Evolutionary conservation across 2,888 invertebrate species (phyloP).

Genomic region (Sphinx pinastri): DNA sequence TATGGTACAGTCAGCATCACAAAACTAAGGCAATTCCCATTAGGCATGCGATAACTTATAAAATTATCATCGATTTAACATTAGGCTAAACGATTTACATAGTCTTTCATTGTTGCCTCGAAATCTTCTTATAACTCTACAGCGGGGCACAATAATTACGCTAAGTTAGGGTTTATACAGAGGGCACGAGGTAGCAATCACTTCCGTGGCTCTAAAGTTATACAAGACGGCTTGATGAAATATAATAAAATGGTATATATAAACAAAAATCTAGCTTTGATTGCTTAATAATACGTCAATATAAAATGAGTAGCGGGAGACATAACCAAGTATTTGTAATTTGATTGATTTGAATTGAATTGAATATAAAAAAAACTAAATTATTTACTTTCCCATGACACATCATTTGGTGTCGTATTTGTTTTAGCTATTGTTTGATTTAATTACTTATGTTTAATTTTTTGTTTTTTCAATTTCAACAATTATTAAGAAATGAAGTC

Average conservation of each 20-base stretch:
- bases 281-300: no score
- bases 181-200: constrained; percentile 5
- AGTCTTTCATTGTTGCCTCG: constrained; percentile 44
- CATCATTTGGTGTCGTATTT: neutral
- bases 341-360: no score
- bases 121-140: constrained; percentile 42
- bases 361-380: neutral
- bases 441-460: neutral
- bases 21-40: constrained; percentile 21
- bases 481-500: neutral
- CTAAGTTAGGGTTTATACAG: constrained; percentile 32
- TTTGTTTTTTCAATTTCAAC: neutral
- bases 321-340: no score
- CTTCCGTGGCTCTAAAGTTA: neutral
- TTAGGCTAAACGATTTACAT: constrained; percentile 42
- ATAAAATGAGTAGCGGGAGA: no score
- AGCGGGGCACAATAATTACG: constrained; percentile 40
- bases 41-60: constrained; percentile 19
- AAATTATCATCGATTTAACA: constrained; percentile 25
- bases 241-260: neutral
- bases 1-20: constrained; percentile 15
- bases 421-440: neutral
- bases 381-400: neutral
- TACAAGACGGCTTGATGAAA: neutral
- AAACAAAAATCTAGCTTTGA: no score